Base-by-base conservation (phyloP, 2,888 invertebrate genomes). In the Galerucella pusilla region DNA sequence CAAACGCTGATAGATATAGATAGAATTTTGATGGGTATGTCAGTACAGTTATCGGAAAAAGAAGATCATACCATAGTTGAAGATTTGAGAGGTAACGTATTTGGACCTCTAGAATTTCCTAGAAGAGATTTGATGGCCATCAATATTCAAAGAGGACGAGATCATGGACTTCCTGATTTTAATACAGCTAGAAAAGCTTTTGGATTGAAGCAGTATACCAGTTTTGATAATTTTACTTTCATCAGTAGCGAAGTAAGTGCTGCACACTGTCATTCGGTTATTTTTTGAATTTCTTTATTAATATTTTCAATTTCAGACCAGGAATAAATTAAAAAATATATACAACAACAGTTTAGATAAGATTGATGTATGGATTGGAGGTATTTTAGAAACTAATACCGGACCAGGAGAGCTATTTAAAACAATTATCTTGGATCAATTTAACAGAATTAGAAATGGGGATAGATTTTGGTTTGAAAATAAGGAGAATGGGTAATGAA, bases 381-480 rank as follows among this genome's bases (percentile, higher is more conserved):
- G 91, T 14, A 88, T 91, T 73, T 80, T 91, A 68, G 91, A 91
- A 85, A 90, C 90, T 0, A 77, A 80, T 10, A 66, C 42, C 11
- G 87, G 89, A 57, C 90, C 90, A 1, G 91, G 90, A 2, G 87
- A 88, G 80, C 84, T 90, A 10, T 91, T 91, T 80, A 81, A 84
- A 77, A 82, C 84, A 2, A 88, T 91, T 61, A 90, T 91, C 71
- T 76, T 83, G 46, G 90, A 91, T 82, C 91, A 91, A 80, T 91
- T 91, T 84, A 77, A 79, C 54, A 84, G 91, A 78, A 90, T 91
- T 75, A 83, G 91, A 77, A 87, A 90, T 84, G 90, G 89, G 2
- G 91, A 91, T 81, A 82, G 91, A 71, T 91, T 91, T 85, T 91
- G 91, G 91, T 91, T 88, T 83, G 89, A 90, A 80, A 91, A 91